Base-by-base conservation (phyloP, 2,797 vertebrate species). In the Eulemur rubriventer region DNA sequence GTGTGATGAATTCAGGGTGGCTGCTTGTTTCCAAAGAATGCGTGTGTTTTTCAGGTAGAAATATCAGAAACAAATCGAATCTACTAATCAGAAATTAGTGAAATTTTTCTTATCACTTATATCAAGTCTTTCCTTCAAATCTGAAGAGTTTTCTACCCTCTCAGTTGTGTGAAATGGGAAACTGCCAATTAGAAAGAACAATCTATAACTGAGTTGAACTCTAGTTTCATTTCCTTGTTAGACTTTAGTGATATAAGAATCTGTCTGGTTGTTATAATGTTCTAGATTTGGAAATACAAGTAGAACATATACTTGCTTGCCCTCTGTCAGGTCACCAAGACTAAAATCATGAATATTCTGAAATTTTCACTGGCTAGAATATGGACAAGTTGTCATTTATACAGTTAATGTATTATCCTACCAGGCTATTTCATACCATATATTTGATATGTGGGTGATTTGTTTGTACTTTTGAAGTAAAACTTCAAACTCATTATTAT, bases 201-300 rank as follows among this genome's bases (percentile, higher is more conserved):
- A 5, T 70, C 35, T 81, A 1, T 93, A 89, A 93, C 41, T 52
- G 43, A 48, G 4, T 30, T 78, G 52, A 92, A 48, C 48, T 63
- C 61, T 79, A 30, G 16, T 84, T 93, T 95, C n/a, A 63, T 96
- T 89, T 88, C 65, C 33, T 91, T 73, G 11, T 95, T 95, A 86
- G 72, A 75, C 52, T 95, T 94, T 48, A 59, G 57, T 93, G 72
- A 67, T 48, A 57, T 79, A 82, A 69, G 61, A 91, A 26, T 72
- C 76, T 76, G 4, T 79, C 38, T 93, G 46, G 46, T 81, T 91
- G 67, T 93, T 86, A 67, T 6, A 65, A 65, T 96, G 38, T 84
- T 90, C 55, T 48, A 43, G 82, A 93, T 52, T 46, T 75, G 35
- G 33, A 94, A 33, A 35, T 85, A 43, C 0, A 82, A 84, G 1